Evolutionary conservation across 2,113 vertebrate genomes (phyloP), one percentile per base, ranked within the genome.

Genomic region (Holacanthus passer): DNA sequence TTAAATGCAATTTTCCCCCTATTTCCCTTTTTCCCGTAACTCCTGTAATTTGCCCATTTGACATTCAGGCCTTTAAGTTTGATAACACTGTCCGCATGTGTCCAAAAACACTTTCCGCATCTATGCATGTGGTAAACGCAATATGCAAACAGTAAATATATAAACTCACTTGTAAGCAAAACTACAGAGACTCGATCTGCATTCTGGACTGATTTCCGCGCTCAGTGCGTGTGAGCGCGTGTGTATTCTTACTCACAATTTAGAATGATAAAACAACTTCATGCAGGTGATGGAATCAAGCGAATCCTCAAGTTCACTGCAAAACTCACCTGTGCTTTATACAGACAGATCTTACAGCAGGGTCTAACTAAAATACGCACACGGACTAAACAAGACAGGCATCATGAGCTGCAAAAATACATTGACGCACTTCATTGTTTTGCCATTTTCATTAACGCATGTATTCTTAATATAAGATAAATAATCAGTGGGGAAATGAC

Each of bases 281-380:
- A 32, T 22, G 3, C 24, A 16, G n/a, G n/a, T 1, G 5, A 24
- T 5, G 24, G 5, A 45, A 24, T 39, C 20, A 45, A 43, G 50
- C 11, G 16, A 16, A n/a, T 50, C 17, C 29, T 63, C 27, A 60
- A 37, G 22, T 77, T 74, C 13, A 68, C 1, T 12, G 63, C 24
- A 27, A 17, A 78, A 56, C 29, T 88, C 78, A 82, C 79, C 73
- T 84, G 74, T 27, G 48, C 22, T n/a, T 70, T 27, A 13, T 9
- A 32, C 17, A 27, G 3, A 27, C 20, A 8, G 41, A 43, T 22
- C 27, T 14, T 41, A 22, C 14, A 55, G 22, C 31, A 43, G 12
- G 7, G 24, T 45, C 2, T 22, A 20, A 43, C 19, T 9, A 27
- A 63, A 48, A 75, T 52, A 11, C 13, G 31, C 32, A 1, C 9